Evolutionary conservation across 1,140 invertebrate species (phyloP), one percentile per base, ranked within the genome.

Genomic region (Solen grandis): DNA sequence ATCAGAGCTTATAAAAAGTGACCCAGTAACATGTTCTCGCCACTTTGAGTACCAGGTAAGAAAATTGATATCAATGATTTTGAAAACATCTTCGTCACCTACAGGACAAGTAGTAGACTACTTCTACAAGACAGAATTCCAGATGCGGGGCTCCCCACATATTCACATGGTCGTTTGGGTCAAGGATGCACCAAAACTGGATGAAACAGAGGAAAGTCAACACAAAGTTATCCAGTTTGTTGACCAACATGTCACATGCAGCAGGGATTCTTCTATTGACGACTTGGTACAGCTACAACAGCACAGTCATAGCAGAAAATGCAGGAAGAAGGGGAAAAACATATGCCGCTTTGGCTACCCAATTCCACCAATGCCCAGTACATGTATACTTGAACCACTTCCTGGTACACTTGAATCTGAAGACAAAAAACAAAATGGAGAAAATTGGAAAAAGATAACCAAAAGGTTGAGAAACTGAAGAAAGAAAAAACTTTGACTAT

Each of bases 111-210:
- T 36, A 90, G 92, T 8, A 89, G 54, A 74, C 25, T 60, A 38
- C n/a, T 60, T 74, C 25, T 74, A 60, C 25, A 74, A 60, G 52
- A 38, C 31, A 27, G 70, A 59, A 25, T 59, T 74, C 31, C 70
- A 74, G 38, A 60, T 60, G 27, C 33, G 70, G n/a, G 55, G 70
- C 22, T 74, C 85, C 66, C 92, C 92, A 31, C 92, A 93, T 86
- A 72, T 91, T 22, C 92, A 93, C 72, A 87, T 90, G 55, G 70
- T 93, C 3, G 59, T 91, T 22, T 93, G 92, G 91, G 65, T 92
- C 3, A 73, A 91, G 80, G 84, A 90, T 85, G 79, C 87, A 52
- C 91, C 92, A 55, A 65, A 57, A 54, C 88, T 78, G 50, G 50
- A 69, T 14, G 41, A 80, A 72, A n/a, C 14, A 38, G 41, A 33